Percentiles rank a stretch among this genome's conserved stretches.
Evolutionary conservation across 2,797 vertebrate genomes (phyloP).

Genomic region (Pterois miles): DNA sequence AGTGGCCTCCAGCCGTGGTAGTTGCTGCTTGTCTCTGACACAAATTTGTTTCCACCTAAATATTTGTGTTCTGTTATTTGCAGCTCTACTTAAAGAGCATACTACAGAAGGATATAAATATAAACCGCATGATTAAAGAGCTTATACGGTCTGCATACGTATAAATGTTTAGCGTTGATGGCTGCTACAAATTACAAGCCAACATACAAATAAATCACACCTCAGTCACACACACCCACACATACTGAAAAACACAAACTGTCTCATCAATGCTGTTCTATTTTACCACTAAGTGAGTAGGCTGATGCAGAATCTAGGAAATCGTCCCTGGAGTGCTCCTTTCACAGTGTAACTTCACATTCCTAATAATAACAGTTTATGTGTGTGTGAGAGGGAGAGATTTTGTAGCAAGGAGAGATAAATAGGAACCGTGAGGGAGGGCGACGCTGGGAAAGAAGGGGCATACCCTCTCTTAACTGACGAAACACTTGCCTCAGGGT

Average conservation of each 20-base stretch:
- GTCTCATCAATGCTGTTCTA: slow-evolving; percentile 31
- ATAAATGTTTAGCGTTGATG: slow-evolving; percentile 1
- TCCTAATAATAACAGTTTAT: slow-evolving; percentile 32
- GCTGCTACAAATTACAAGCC: slow-evolving; percentile 24
- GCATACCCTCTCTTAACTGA: slow-evolving; percentile 32
- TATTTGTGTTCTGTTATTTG: neutral
- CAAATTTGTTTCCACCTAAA: neutral
- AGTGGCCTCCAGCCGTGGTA: neutral
- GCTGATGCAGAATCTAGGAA: slow-evolving; percentile 16
- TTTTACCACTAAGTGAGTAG: slow-evolving; percentile 47
- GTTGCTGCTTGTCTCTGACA: neutral
- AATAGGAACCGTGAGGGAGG: neutral
- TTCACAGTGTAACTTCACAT: slow-evolving; percentile 10
- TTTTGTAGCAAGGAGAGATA: neutral
- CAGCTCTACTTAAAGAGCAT: neutral
- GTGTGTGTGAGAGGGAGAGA: neutral
- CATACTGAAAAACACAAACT: neutral
- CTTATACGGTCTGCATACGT: neutral
- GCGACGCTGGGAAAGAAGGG: neutral
- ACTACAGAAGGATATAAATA: neutral
- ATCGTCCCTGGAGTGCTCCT: slow-evolving; percentile 22
- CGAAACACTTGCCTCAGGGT: slow-evolving; percentile 39
- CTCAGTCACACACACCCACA: slow-evolving; percentile 24
- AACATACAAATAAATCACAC: slow-evolving; percentile 33
- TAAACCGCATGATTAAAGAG: slow-evolving; percentile 16